Evolutionary conservation across 2,888 invertebrate species (phyloP), one percentile per base, ranked within the genome.

Genomic region (Dynastes tityus): DNA sequence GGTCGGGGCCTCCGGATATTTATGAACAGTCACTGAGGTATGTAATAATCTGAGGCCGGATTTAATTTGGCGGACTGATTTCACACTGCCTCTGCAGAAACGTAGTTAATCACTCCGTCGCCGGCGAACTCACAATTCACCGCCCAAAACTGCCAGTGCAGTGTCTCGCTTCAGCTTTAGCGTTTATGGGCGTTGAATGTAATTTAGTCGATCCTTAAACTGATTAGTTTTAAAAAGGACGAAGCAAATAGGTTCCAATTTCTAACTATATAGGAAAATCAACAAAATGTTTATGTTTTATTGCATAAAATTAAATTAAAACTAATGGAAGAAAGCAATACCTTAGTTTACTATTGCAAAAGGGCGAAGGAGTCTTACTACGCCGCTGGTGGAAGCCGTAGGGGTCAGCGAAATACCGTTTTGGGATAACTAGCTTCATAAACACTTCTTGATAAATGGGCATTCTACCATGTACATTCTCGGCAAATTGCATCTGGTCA

Each of bases 21-120:
- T 92, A 92, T 92, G 92, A 92, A 91, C 92, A 91, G 91, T 92
- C 91, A 91, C 91, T 91, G 91, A 91, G 91, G 91, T 92, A 92
- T 92, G 92, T 92, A 92, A 92, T 92, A 92, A 92, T 92, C 92
- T 91, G 91, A 91, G 91, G 91, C 91, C 88, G 92, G 92, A 92
- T 92, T 92, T 92, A 92, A 92, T 92, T 92, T 92, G 92, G 91
- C 90, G 91, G 92, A 92, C 92, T 92, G 92, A 92, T 92, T 92
- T 92, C 91, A 91, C 92, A 91, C 91, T 91, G 90, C 88, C 88
- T 87, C 88, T 86, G 87, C 86, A 86, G 86, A 86, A 86, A 84
- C 85, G 88, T 87, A 88, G 88, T 89, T 89, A 89, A 89, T 89
- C 89, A 89, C 88, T 86, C 82, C 79, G 81, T 78, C 82, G 80